Evolutionary conservation across 2,888 invertebrate species (phyloP).

Genomic region (Troides helena): DNA sequence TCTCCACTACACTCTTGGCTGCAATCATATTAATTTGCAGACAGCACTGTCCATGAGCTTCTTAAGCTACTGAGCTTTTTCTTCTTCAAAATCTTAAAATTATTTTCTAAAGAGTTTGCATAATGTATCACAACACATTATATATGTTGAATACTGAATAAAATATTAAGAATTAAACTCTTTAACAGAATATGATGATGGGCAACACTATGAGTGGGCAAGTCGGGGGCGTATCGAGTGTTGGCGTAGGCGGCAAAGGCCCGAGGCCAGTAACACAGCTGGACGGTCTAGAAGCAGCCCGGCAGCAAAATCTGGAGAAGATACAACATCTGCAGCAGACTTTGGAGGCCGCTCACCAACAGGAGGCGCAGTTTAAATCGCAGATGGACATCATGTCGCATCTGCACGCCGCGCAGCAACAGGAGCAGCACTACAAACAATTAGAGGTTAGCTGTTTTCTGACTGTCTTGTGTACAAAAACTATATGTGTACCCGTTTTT

Average conservation of each 20-base stretch:
- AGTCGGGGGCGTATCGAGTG: slow-evolving; percentile 36
- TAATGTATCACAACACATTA: too few relatives aligned
- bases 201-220: slow-evolving; percentile 42
- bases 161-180: background rate
- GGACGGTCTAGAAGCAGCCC: slow-evolving; percentile 84
- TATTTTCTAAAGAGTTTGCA: too few relatives aligned
- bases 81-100: too few relatives aligned
- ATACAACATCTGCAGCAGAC: slow-evolving; percentile 88
- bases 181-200: slow-evolving; percentile 66
- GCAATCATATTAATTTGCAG: too few relatives aligned
- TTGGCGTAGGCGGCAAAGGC: slow-evolving; percentile 54
- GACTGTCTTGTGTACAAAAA: background rate
- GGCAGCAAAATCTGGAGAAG: slow-evolving; percentile 89
- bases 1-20: too few relatives aligned
- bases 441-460: slow-evolving; percentile 77
- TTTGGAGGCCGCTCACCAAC: slow-evolving; percentile 88
- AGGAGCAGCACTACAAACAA: slow-evolving; percentile 89
- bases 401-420: slow-evolving; percentile 87
- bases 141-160: background rate
- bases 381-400: slow-evolving; percentile 87
- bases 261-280: slow-evolving; percentile 61
- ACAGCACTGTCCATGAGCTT: too few relatives aligned
- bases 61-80: too few relatives aligned
- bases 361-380: slow-evolving; percentile 87
- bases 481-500: too few relatives aligned